phyloP scores from a whole-genome alignment of 2,113 vertebrate genomes.

The Saccopteryx leptura region DNA sequence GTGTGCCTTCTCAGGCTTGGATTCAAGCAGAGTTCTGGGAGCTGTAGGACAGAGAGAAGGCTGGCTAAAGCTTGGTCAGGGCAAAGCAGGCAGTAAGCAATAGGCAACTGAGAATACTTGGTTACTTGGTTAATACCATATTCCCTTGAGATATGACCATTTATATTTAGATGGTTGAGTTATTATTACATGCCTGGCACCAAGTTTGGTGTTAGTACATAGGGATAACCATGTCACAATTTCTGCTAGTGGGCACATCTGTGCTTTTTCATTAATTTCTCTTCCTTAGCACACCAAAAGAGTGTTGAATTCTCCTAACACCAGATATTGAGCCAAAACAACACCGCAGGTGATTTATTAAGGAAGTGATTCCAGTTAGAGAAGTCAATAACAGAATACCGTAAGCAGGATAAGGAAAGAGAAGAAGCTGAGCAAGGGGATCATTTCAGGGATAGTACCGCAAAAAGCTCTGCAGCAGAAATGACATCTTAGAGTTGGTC shows the following conservation, averaged over 20 bases:
- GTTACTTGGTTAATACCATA: neutral
- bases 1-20: neutral
- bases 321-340: neutral
- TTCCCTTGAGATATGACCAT: neutral
- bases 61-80: constrained; percentile 2
- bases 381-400: neutral
- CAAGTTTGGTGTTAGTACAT: neutral
- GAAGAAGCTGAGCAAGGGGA: neutral
- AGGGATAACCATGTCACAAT: neutral
- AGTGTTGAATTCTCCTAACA: neutral
- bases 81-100: neutral
- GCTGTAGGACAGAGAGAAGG: neutral
- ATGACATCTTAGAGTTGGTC: neutral
- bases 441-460: neutral
- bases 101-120: neutral
- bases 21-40: neutral
- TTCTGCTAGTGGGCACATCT: neutral
- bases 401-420: neutral
- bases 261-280: constrained; percentile 21
- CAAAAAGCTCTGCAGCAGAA: neutral
- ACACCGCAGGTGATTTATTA: constrained; percentile 21
- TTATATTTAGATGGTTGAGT: neutral
- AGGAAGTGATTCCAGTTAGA: neutral
- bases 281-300: neutral
- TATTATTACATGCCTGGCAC: neutral